Evolutionary conservation across 1,140 invertebrate species (phyloP), one percentile per base, ranked within the genome.

Genomic region (Diabrotica virgifera): DNA sequence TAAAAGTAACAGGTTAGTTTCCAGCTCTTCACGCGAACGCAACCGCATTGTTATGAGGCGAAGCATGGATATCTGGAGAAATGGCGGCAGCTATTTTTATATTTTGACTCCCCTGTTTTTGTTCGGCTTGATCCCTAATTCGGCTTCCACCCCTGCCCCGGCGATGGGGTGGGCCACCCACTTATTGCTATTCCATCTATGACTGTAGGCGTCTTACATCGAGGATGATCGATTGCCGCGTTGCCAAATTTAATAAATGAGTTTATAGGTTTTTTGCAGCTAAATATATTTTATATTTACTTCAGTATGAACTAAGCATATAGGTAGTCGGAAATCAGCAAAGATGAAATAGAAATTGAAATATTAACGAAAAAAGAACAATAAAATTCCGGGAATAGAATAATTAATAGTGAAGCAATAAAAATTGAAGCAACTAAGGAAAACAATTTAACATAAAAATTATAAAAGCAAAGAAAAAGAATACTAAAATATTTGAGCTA

Each of bases 101-200:
- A 72, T 72, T 72, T 72, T 72, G 71, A 72, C 71, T 72, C 71
- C 71, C 71, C 69, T 72, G 68, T 74, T 74, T 72, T 72, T 74
- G 70, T 74, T 72, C 67, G 68, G 54, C 69, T 50, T 72, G 72
- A 74, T 74, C 72, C 72, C 70, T 74, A 74, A 74, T 74, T 74
- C 72, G 69, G 70, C 72, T 74, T 72, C 69, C 70, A 70, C 66
- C 72, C 69, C 66, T 55, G 36, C 38, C n/a, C 51, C 53, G 56
- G 36, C 66, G 64, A 58, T 36, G 51, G 14, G 64, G 58, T 46
- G 60, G 13, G 59, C 72, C 72, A 74, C 72, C 72, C 72, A 74
- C 72, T 74, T 74, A 74, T 74, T 74, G 70, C 72, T 74, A 74
- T 74, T 74, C 72, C 72, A 74, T 74, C 72, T 74, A 74, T 74